phyloP scores from a whole-genome alignment of 2,797 vertebrate genomes.

The Holocentrus rufus region DNA sequence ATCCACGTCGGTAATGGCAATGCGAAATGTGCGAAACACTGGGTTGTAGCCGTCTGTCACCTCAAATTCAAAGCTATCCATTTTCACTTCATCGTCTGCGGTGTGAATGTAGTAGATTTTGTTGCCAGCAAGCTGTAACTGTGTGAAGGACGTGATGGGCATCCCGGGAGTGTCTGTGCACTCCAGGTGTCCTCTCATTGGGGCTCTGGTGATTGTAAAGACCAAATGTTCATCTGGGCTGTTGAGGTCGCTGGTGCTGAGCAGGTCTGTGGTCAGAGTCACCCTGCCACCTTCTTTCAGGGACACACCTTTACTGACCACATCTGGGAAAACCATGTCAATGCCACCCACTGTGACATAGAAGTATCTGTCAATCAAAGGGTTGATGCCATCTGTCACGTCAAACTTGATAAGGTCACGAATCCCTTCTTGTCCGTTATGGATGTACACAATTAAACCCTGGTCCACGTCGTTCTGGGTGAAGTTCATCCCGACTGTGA shows the following conservation, averaged over 20 bases:
- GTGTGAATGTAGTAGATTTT: constrained; percentile 97
- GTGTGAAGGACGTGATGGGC: constrained; percentile 91
- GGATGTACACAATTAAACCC: constrained; percentile 87
- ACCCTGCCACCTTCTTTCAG: constrained; percentile 95
- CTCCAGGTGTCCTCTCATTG: constrained; percentile 92
- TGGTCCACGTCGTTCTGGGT: constrained; percentile 94
- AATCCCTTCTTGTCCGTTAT: constrained; percentile 90
- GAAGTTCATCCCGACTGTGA: constrained; percentile 94
- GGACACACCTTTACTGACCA: constrained; percentile 95
- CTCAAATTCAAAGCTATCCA: constrained; percentile 98
- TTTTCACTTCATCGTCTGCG: constrained; percentile 93
- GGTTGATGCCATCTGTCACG: constrained; percentile 94
- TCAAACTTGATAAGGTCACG: constrained; percentile 97
- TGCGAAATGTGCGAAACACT: constrained; percentile 94
- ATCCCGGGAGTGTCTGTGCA: constrained; percentile 90
- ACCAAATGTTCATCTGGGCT: constrained; percentile 95
- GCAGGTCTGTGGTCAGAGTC: constrained; percentile 92
- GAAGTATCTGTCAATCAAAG: constrained; percentile 96
- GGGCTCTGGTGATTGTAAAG: constrained; percentile 93
- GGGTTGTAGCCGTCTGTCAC: constrained; percentile 97
- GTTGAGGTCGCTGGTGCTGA: constrained; percentile 95
- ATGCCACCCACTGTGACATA: constrained; percentile 92
- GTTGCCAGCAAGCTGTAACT: constrained; percentile 94
- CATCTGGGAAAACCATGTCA: constrained; percentile 94
- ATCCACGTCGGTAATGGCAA: constrained; percentile 94